Evolutionary conservation across 2,797 vertebrate genomes (phyloP), one percentile per base, ranked within the genome.

Genomic region (Acomys russatus): DNA sequence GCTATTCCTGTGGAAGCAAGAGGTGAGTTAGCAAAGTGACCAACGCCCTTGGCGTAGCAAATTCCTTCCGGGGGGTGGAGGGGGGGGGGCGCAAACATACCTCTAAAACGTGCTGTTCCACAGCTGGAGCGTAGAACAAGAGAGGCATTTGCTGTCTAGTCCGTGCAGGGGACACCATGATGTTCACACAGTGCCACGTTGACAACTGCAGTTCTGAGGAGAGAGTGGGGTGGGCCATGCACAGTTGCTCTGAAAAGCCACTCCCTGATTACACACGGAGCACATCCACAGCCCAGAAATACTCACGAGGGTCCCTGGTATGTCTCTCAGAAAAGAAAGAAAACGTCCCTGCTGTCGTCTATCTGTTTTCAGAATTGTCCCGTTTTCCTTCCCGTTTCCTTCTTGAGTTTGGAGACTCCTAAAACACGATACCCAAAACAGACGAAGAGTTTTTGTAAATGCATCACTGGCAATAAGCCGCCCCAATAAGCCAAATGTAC

Each of bases 81-180:
- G 54, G 54, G 54, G 10, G 61, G 0, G 23, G 10, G 44, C 44
- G n/a, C 44, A 38, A 82, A 51, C 96, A 98, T 97, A 99, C 99
- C 99, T 99, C 99, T 77, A 99, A 97, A 99, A 99, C 0, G 99
- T 99, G 0, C 99, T 98, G 97, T 99, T 99, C 99, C 99, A 99
- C 51, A 99, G 97, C 30, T 99, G n/a, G 99, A 99, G 56, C 98
- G 99, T 82, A 99, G 95, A 56, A 99, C 44, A 20, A 99, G 97
- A 0, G 99, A 98, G 33, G 99, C 98, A n/a, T 93, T 99, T 99
- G 98, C 99, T 99, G 95, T 99, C 99, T 23, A 99, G 96, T 56
- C 99, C 99, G 97, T 98, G 98, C 82, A 99, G 99, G 9, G 99
- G 99, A 97, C 99, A 99, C 92, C 96, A n/a, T 98, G 23, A 99